phyloP scores from a whole-genome alignment of 2,888 invertebrate species.

The Pomacea canaliculata region DNA sequence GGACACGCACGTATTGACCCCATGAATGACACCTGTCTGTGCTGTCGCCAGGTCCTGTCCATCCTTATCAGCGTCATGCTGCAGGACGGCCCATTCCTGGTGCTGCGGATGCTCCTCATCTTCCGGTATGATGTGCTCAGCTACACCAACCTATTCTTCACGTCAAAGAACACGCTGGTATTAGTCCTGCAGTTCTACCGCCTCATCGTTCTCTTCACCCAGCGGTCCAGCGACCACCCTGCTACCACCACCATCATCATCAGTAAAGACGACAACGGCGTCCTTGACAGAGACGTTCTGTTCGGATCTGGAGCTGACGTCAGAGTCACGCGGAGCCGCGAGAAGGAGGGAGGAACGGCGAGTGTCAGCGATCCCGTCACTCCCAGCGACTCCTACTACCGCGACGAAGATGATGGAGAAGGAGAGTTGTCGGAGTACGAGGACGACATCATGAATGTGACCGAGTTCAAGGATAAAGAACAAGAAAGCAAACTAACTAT shows the following conservation, averaged over 20 bases:
- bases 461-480: background rate
- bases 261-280: background rate
- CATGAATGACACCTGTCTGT: too few relatives aligned
- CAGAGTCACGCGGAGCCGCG: conserved; percentile 5
- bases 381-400: background rate
- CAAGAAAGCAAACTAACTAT: background rate
- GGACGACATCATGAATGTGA: background rate
- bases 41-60: conserved; percentile 5
- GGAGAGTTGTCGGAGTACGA: background rate
- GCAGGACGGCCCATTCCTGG: conserved; percentile 68
- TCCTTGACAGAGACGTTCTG: too few relatives aligned
- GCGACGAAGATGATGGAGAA: background rate
- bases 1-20: too few relatives aligned
- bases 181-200: conserved; percentile 88
- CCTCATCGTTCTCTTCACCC: conserved; percentile 71
- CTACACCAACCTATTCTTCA: conserved; percentile 97
- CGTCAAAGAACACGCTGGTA: conserved; percentile 90
- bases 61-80: conserved; percentile 63
- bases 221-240: conserved; percentile 2
- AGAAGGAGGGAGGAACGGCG: background rate
- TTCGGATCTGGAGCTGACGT: conserved; percentile 22
- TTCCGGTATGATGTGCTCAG: conserved; percentile 89
- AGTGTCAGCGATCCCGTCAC: background rate
- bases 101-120: conserved; percentile 80
- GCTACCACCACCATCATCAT: background rate